These are phyloP conservation scores for Campoplex nolae DNA, from an alignment of 2,888 invertebrate species.

Conservation along the genomic window DNA sequence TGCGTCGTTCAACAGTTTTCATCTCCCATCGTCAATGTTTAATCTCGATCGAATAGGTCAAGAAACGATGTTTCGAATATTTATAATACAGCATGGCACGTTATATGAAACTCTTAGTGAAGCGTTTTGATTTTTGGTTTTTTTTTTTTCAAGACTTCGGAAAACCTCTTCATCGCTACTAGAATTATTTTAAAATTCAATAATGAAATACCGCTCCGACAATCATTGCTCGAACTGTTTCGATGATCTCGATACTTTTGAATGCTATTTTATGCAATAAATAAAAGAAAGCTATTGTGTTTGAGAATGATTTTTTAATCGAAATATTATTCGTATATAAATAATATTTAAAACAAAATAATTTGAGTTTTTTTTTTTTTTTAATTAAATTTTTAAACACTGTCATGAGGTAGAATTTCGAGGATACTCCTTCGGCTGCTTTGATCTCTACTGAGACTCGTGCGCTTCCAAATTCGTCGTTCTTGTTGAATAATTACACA, in stretches of 20 bases:
- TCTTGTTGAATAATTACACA: background rate
- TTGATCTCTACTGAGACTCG: background rate
- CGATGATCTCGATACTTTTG: too few species aligned
- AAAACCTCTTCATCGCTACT: too few species aligned
- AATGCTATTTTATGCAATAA: background rate
- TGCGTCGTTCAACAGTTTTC: constrained; percentile 5
- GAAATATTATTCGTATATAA: background rate
- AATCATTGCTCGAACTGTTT: too few species aligned
- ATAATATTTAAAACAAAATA: too few species aligned
- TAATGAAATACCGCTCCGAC: too few species aligned
- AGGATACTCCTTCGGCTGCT: background rate
- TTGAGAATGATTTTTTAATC: background rate
- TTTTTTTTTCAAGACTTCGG: too few species aligned
- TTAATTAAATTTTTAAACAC: background rate
- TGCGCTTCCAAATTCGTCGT: background rate
- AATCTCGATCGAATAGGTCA: background rate
- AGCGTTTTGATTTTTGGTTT: too few species aligned
- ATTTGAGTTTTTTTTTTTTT: background rate
- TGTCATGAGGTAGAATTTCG: background rate
- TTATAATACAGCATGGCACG: background rate
- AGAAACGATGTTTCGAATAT: background rate
- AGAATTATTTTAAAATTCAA: too few species aligned
- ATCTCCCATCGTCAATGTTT: background rate
- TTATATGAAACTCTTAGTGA: too few species aligned
- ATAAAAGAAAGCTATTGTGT: background rate